phyloP scores from a whole-genome alignment of 2,888 invertebrate species.

The Masnerella sp. region DNA sequence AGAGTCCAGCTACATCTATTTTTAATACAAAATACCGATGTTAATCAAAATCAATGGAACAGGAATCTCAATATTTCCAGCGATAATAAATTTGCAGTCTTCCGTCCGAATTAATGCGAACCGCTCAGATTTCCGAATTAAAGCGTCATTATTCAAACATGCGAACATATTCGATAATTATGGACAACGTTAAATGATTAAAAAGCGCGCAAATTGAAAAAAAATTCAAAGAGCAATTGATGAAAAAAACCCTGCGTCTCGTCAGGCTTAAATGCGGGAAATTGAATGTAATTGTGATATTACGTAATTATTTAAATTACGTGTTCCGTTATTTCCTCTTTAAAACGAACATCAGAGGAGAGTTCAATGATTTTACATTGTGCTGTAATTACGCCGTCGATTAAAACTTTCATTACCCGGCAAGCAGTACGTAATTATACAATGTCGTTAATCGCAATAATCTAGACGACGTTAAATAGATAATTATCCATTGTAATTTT shows the following conservation, averaged over 20 bases:
- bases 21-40: too few species aligned
- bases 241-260: not conserved
- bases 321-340: conserved; percentile 51
- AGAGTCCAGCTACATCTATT: too few species aligned
- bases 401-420: conserved; percentile 59
- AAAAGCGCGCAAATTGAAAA: not conserved
- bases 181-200: too few species aligned
- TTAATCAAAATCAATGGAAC: too few species aligned
- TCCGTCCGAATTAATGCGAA: too few species aligned
- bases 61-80: too few species aligned
- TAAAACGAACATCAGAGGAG: conserved; percentile 42
- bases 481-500: conserved; percentile 55
- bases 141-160: not conserved
- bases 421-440: conserved; percentile 53
- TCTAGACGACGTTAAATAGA: conserved; percentile 51
- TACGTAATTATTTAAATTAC: conserved; percentile 50
- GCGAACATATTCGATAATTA: not conserved
- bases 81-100: too few species aligned
- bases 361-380: conserved; percentile 53
- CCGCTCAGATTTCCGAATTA: too few species aligned
- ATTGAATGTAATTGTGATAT: conserved; percentile 49
- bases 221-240: not conserved
- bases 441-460: conserved; percentile 56
- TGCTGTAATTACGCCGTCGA: conserved; percentile 54
- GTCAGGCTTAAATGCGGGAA: conserved; percentile 19